Conservation (phyloP, 2,888 invertebrate species). For the Campoplex capitator region DNA sequence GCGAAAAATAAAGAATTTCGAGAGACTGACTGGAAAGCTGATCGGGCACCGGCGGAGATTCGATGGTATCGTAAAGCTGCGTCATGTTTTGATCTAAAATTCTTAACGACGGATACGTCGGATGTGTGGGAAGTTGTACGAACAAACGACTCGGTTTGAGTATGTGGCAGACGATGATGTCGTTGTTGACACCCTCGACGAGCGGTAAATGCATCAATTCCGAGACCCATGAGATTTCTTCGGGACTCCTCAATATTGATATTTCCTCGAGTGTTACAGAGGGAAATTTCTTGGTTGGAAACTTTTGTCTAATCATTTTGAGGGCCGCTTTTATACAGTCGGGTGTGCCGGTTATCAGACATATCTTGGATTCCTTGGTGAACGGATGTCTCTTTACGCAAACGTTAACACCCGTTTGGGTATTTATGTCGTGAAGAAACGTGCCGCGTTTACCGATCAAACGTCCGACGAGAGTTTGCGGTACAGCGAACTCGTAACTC, state of each 20-base stretch:
- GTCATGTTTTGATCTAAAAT: conserved; percentile 93
- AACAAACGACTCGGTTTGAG: conserved; percentile 96
- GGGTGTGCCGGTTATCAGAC: conserved; percentile 93
- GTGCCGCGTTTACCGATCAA: conserved; percentile 94
- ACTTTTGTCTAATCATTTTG: conserved; percentile 93
- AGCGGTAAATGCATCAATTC: conserved; percentile 89
- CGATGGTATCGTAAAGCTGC: conserved; percentile 91
- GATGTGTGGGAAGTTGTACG: conserved; percentile 97
- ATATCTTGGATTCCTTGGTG: conserved; percentile 91
- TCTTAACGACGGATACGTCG: conserved; percentile 94
- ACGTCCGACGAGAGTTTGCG: conserved; percentile 92
- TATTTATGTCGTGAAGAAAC: conserved; percentile 92
- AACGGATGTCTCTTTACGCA: conserved; percentile 92
- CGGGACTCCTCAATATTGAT: conserved; percentile 73
- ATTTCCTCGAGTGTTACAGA: conserved; percentile 90
- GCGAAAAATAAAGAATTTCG: conserved; percentile 23
- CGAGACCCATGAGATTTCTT: conserved; percentile 74
- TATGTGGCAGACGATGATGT: conserved; percentile 95
- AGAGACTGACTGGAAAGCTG: conserved; percentile 89
- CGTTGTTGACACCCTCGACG: conserved; percentile 96
- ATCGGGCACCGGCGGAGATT: conserved; percentile 92
- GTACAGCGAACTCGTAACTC: conserved; percentile 91
- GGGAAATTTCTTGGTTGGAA: conserved; percentile 93
- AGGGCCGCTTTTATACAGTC: conserved; percentile 93
- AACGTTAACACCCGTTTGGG: conserved; percentile 92